Base-by-base conservation (phyloP, 2,888 invertebrate genomes). In the Drosophila macrospina region DNA sequence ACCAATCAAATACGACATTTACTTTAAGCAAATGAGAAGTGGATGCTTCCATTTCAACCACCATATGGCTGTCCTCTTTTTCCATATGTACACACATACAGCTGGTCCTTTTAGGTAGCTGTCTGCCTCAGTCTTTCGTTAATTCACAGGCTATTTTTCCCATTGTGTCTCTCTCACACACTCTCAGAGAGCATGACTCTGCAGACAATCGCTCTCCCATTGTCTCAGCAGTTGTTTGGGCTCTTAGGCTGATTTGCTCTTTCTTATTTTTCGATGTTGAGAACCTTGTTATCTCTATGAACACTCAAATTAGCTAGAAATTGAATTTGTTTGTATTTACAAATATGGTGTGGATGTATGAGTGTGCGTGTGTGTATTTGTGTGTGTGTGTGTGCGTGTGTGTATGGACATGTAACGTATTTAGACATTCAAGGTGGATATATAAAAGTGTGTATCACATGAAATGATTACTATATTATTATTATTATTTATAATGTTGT, bases 251-350 rank as follows among this genome's bases (percentile, higher is more conserved):
- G 64, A 60, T 69, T 66, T 41, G 32, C 66, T 63, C 24, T 65
- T 57, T 61, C 52, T 77, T 57, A 57, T 67, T 59, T 63, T 63
- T 55, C 24, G 57, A 63, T 69, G 72, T 80, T 87, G 83, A 88
- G 78, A 74, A 67, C 75, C 86, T 86, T 71, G 89, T 86, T 86
- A 89, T 86, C 84, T 72, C 69, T 73, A 74, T 82, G 66, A 86
- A 78, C 79, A 75, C 80, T 75, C 74, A 64, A 79, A 78, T 82
- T 87, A 85, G 63, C 71, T 67, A 72, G 73, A 73, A 82, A 84
- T 83, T 70, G 56, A 75, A 75, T 69, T 74, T 76, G 74, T 78
- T 78, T 72, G 78, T 78, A 65, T 65, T 57, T 60, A 48, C 42
- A 52, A 52, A 47, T 59, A 69, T 16, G 16, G 36, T 45, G 42